A percentile compares a stretch with the other conserved stretches of the same genome.
phyloP scores from a whole-genome alignment of 2,797 vertebrate species.

The Chloroceryle amazona region DNA sequence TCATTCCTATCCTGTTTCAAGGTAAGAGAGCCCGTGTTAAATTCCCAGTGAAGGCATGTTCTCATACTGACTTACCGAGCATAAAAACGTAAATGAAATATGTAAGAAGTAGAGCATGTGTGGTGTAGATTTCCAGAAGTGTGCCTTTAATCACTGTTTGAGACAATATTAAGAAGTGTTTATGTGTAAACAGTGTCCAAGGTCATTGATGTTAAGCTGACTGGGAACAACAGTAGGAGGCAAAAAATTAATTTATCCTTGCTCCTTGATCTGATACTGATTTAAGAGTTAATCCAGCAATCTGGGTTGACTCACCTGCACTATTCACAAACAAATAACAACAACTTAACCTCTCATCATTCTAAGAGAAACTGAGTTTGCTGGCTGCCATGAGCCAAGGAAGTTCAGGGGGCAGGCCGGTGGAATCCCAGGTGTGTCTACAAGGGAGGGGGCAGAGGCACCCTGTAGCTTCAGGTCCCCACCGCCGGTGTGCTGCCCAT shows the following conservation, averaged over 20 bases:
- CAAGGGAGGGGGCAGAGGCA: not conserved
- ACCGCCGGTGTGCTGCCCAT: accelerated
- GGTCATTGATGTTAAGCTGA: constrained; percentile 50
- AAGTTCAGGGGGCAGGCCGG: not conserved
- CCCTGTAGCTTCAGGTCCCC: not conserved
- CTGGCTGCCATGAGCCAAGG: not conserved
- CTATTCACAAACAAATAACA: accelerated
- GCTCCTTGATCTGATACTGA: not conserved
- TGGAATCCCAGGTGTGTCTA: not conserved
- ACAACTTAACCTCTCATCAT: not conserved
- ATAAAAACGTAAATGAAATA: not conserved
- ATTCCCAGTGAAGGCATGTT: not conserved
- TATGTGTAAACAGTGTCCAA: constrained; percentile 65
- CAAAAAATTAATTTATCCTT: constrained; percentile 44
- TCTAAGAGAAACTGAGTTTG: not conserved
- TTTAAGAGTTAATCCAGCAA: not conserved
- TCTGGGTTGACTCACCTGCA: not conserved
- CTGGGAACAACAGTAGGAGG: not conserved
- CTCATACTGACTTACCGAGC: not conserved
- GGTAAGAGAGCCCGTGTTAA: not conserved
- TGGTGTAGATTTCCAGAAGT: not conserved
- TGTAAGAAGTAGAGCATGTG: not conserved
- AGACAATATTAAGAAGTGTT: constrained; percentile 64
- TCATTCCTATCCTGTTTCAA: not conserved
- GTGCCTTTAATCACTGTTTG: constrained; percentile 51